A percentile compares a stretch with the other conserved stretches of the same genome.
Conservation (phyloP, 2,113 vertebrate species). For the Chionodraco myersi region DNA sequence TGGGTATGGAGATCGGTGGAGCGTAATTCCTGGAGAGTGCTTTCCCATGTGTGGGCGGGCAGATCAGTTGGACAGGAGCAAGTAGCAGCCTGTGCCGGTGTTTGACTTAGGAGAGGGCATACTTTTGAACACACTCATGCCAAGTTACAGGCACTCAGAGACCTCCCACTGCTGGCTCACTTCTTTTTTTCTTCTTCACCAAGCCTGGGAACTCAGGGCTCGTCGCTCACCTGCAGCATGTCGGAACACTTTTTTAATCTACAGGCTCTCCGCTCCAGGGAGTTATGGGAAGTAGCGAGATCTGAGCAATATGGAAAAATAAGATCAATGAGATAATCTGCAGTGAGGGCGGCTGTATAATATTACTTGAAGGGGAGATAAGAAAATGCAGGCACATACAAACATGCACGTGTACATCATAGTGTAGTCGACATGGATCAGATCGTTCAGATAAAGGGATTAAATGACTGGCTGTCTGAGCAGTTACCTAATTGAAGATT, state of each 20-base stretch:
- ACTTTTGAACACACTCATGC: conserved; percentile 58
- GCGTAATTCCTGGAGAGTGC: conserved; percentile 75
- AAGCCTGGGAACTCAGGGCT: conserved; percentile 58
- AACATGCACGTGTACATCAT: conserved; percentile 4
- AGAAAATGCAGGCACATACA: conserved; percentile 32
- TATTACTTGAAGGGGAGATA: conserved; percentile 53
- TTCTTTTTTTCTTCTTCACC: conserved; percentile 34
- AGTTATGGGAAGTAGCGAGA: conserved; percentile 36
- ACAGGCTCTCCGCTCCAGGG: conserved; percentile 26
- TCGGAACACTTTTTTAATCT: conserved; percentile 61
- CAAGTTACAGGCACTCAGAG: conserved; percentile 60
- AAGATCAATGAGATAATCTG: conserved; percentile 38
- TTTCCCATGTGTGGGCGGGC: conserved; percentile 71
- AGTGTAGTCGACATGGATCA: conserved; percentile 26
- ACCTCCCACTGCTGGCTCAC: conserved; percentile 65
- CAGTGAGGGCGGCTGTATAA: conserved; percentile 50
- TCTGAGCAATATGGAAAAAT: not conserved
- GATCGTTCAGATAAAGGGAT: conserved; percentile 76
- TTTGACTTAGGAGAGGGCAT: conserved; percentile 64
- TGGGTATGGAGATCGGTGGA: conserved; percentile 47
- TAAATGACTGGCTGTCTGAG: conserved; percentile 71
- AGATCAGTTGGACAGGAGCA: conserved; percentile 65
- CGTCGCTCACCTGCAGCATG: conserved; percentile 67
- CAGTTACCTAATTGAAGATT: conserved; percentile 80
- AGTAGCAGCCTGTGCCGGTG: conserved; percentile 69